Conservation (phyloP, 2,888 invertebrate genomes). For the Macrosiphum euphorbiae region DNA sequence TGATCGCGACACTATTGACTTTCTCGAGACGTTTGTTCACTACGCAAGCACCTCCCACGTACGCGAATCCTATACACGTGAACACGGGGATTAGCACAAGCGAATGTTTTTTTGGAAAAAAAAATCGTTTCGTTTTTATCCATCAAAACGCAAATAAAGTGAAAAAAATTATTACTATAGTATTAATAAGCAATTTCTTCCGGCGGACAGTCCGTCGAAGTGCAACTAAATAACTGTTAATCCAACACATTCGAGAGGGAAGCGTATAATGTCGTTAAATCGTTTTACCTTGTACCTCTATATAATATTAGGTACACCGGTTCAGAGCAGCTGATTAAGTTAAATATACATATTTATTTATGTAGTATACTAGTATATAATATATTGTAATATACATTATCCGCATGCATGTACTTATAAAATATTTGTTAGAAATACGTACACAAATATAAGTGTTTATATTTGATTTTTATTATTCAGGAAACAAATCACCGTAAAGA, state of each 20-base stretch:
- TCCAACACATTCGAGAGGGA: background rate
- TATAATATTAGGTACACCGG: background rate
- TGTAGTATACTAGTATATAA: background rate
- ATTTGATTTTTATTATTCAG: background rate
- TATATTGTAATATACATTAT: background rate
- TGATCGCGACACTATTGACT: constrained; percentile 95
- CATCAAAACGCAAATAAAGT: background rate
- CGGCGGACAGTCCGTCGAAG: background rate
- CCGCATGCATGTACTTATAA: background rate
- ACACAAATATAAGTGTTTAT: background rate
- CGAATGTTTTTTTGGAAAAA: background rate
- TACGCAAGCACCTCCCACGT: constrained; percentile 95
- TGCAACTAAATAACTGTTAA: background rate
- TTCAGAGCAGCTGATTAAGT: constrained; percentile 30
- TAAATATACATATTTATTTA: background rate
- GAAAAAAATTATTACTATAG: background rate
- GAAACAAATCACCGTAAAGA: constrained; percentile 59
- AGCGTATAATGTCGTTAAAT: constrained; percentile 46
- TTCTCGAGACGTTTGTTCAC: constrained; percentile 95
- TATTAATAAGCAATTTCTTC: background rate
- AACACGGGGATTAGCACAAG: background rate
- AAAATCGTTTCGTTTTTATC: constrained; percentile 5
- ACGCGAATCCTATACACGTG: constrained; percentile 83
- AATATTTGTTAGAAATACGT: constrained; percentile 37
- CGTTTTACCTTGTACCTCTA: constrained; percentile 28